phyloP scores from a whole-genome alignment of 2,797 vertebrate species.

The Myripristis jacobus region DNA sequence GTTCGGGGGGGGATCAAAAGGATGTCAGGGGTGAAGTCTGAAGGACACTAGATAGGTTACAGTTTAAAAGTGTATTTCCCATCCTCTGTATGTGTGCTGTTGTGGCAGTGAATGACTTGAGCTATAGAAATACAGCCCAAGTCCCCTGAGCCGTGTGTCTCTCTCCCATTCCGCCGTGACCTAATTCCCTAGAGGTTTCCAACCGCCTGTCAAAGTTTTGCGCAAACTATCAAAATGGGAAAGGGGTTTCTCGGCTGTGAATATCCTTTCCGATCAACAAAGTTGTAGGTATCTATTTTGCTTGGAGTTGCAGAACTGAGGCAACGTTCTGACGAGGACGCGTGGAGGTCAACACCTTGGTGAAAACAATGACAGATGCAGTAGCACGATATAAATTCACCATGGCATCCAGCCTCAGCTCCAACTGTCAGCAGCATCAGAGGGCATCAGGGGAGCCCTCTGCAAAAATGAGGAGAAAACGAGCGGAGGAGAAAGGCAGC shows the following conservation, averaged over 20 bases:
- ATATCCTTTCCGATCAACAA: conserved; percentile 70
- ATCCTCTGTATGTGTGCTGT: conserved; percentile 54
- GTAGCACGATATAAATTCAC: conserved; percentile 71
- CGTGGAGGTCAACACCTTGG: conserved; percentile 69
- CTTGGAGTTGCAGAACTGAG: conserved; percentile 76
- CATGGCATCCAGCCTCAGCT: conserved; percentile 67
- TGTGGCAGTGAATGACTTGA: conserved; percentile 57
- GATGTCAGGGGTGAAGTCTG: conserved; percentile 72
- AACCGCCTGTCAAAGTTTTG: conserved; percentile 81
- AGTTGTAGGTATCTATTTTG: conserved; percentile 77
- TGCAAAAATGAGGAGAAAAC: conserved; percentile 64
- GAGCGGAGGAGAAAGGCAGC: conserved; percentile 62
- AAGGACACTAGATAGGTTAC: conserved; percentile 79
- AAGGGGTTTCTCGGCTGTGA: conserved; percentile 57
- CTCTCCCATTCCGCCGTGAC: conserved; percentile 73
- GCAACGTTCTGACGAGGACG: conserved; percentile 76
- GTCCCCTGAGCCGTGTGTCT: conserved; percentile 66
- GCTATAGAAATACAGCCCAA: conserved; percentile 59
- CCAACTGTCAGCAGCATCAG: conserved; percentile 74
- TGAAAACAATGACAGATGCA: conserved; percentile 74
- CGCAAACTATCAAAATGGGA: conserved; percentile 67
- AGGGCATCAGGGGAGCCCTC: conserved; percentile 75
- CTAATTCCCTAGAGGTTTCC: conserved; percentile 76
- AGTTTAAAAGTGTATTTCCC: conserved; percentile 69
- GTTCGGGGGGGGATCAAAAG: conserved; percentile 75